These are phyloP conservation scores for Semaprochilodus insignis DNA, from an alignment of 2,797 vertebrate genomes.

Conservation along the genomic window DNA sequence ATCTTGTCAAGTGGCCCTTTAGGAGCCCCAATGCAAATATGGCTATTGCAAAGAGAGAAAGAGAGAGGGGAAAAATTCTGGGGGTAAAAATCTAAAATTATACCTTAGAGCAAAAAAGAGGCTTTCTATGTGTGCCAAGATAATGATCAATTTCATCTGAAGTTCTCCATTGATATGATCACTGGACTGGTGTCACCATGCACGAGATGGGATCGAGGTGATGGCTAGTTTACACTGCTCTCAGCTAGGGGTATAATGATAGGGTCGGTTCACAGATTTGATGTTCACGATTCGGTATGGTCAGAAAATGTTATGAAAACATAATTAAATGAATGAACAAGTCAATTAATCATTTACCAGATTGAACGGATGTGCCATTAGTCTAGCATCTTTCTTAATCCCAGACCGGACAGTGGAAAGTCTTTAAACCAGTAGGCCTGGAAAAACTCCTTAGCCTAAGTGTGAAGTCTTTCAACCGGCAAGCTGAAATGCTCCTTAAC, in stretches of 20 bases:
- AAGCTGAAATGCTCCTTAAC: no score
- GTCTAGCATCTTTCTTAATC: no score
- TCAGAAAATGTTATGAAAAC: no score
- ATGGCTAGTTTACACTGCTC: constrained; percentile 6
- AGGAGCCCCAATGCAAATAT: constrained; percentile 57
- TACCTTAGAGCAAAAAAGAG: constrained; percentile 42
- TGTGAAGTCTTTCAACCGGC: no score
- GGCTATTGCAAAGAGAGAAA: constrained; percentile 20
- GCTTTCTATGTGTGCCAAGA: constrained; percentile 43
- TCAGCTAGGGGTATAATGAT: neutral
- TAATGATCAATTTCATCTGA: constrained; percentile 51
- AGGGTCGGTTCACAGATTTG: neutral
- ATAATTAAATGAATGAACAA: no score
- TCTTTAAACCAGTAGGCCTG: no score
- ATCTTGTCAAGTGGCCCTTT: constrained; percentile 66
- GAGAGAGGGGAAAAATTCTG: neutral
- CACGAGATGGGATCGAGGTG: constrained; percentile 6
- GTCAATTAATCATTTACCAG: no score
- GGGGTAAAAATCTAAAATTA: constrained; percentile 42
- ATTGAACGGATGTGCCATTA: no score
- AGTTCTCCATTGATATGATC: constrained; percentile 45
- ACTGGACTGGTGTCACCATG: constrained; percentile 36
- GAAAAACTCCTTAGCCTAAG: no score
- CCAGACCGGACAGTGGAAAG: no score
- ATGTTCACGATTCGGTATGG: neutral